These are phyloP conservation scores for Hypselothyrea guttata DNA, from an alignment of 2,888 invertebrate genomes.

Conservation along the genomic window DNA sequence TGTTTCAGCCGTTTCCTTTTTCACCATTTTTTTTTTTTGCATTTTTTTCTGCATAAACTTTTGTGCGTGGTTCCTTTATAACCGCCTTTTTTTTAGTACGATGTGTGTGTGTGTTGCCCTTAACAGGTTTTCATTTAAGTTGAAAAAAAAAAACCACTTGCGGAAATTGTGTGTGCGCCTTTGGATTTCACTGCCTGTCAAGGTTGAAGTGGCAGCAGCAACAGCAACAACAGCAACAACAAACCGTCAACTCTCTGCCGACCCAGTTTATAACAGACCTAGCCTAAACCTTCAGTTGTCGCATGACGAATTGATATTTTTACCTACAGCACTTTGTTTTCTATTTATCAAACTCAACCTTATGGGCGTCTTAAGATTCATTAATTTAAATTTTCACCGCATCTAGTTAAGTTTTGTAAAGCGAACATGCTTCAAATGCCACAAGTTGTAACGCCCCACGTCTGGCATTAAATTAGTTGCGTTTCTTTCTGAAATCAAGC, in stretches of 20 bases:
- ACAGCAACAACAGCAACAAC: conserved; percentile 9
- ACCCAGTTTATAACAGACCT: conserved; percentile 39
- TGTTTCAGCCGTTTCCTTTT: conserved; percentile 50
- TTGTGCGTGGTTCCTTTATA: conserved; percentile 63
- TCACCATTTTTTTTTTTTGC: background rate
- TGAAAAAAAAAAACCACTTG: conserved; percentile 60
- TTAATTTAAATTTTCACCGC: background rate
- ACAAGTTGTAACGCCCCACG: too few species aligned
- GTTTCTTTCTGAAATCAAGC: too few species aligned
- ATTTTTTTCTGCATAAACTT: conserved; percentile 52
- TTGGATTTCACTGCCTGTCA: conserved; percentile 69
- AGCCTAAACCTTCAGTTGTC: conserved; percentile 31
- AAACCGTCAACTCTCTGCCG: conserved; percentile 22
- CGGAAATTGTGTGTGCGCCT: conserved; percentile 71
- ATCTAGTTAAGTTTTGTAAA: too few species aligned
- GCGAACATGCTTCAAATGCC: too few species aligned
- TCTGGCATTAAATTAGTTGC: too few species aligned
- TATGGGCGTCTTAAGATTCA: conserved; percentile 9
- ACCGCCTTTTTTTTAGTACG: conserved; percentile 18
- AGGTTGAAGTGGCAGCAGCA: conserved; percentile 55
- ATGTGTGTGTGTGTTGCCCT: conserved; percentile 29
- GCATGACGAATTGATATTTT: conserved; percentile 39
- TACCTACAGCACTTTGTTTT: conserved; percentile 4
- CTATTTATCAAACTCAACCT: conserved; percentile 17
- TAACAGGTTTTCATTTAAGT: conserved; percentile 75